Percentiles rank a stretch among this genome's conserved stretches.
Conservation (phyloP, 2,888 invertebrate species). For the Silvanus unidentatus region DNA sequence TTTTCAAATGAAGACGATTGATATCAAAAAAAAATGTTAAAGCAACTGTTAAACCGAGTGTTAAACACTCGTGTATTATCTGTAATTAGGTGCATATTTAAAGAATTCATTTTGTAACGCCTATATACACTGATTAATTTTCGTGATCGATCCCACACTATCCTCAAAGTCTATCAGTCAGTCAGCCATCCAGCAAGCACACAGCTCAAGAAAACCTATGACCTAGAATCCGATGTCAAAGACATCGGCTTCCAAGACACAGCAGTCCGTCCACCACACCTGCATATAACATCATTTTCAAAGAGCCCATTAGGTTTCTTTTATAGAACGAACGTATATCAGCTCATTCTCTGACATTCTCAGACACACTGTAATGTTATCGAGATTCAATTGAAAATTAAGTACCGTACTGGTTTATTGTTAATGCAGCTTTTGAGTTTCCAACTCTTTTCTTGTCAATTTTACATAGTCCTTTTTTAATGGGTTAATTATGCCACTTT, state of each 20-base stretch:
- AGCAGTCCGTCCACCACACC: slow-evolving; percentile 4
- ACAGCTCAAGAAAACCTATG: not conserved
- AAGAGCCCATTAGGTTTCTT: slow-evolving; percentile 5
- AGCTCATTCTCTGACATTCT: slow-evolving; percentile 21
- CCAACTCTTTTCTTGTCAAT: no score
- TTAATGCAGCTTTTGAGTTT: no score
- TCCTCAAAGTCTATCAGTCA: not conserved
- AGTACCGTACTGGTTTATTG: slow-evolving; percentile 12
- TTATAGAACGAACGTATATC: slow-evolving; percentile 1
- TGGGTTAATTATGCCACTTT: no score
- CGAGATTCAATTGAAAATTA: slow-evolving; percentile 21
- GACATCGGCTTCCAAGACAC: not conserved
- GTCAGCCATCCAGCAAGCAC: not conserved
- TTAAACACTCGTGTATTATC: slow-evolving; percentile 24
- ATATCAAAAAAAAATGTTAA: no score
- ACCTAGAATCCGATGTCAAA: not conserved
- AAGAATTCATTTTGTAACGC: slow-evolving; percentile 25
- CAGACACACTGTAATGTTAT: slow-evolving; percentile 26
- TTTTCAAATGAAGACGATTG: no score
- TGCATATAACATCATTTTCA: slow-evolving; percentile 7
- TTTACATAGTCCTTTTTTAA: no score
- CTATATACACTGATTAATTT: slow-evolving; percentile 30
- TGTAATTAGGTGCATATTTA: slow-evolving; percentile 30
- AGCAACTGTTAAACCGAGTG: slow-evolving; percentile 3
- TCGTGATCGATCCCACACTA: slow-evolving; percentile 27